Evolutionary conservation across 2,888 invertebrate genomes (phyloP).

Genomic region (Erynnis tages): DNA sequence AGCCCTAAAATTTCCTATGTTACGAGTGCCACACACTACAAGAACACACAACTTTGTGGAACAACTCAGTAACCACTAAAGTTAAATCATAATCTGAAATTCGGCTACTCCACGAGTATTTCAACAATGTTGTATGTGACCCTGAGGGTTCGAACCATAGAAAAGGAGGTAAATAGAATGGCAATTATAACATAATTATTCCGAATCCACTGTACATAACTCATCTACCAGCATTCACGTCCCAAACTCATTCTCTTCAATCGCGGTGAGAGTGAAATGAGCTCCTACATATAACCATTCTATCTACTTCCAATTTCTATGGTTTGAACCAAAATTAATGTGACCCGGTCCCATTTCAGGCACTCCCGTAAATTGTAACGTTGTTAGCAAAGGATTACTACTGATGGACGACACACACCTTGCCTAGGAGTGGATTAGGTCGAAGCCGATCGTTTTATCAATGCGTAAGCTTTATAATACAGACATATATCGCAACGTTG

Average conservation of each 20-base stretch:
- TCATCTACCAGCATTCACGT: no score
- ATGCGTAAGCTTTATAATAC: neutral
- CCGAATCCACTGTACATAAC: no score
- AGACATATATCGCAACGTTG: neutral
- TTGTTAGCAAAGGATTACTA: conserved; percentile 18
- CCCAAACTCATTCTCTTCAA: no score
- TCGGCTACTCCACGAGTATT: neutral
- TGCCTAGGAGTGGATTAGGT: conserved; percentile 13
- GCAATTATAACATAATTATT: no score
- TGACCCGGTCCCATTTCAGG: conserved; percentile 4
- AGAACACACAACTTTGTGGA: no score
- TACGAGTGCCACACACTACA: no score
- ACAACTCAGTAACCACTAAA: no score
- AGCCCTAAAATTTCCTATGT: no score
- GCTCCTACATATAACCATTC: no score
- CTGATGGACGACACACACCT: conserved; percentile 14
- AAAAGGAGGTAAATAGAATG: no score
- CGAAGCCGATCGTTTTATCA: conserved; percentile 8
- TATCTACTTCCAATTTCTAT: no score
- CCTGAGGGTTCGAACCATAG: neutral
- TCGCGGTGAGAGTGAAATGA: no score
- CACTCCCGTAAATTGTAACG: conserved; percentile 17
- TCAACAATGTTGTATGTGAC: neutral
- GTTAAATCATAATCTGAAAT: conserved; percentile 6
- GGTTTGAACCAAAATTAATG: conserved; percentile 9